Percentiles rank a stretch among this genome's conserved stretches.
phyloP scores from a whole-genome alignment of 1,140 invertebrate species.

The Saxidomus purpurata region DNA sequence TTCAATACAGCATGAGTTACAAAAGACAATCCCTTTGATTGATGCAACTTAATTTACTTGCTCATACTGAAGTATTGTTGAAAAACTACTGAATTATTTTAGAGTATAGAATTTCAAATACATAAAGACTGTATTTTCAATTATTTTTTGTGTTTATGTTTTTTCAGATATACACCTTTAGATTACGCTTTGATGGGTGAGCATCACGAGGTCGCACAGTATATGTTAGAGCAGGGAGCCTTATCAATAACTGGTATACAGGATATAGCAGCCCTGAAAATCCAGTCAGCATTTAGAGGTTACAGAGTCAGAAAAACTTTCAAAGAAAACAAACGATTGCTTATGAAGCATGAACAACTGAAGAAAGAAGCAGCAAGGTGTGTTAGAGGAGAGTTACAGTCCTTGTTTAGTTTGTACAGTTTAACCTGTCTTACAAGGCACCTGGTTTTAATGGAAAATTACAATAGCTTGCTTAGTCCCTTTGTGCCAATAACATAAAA shows the following conservation, averaged over 20 bases:
- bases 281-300: constrained; percentile 85
- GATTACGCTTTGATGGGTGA: constrained; percentile 87
- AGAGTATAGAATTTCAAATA: too few species aligned
- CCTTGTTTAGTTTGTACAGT: too few species aligned
- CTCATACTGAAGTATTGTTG: too few species aligned
- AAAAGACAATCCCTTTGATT: too few species aligned
- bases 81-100: too few species aligned
- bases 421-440: too few species aligned
- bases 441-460: too few species aligned
- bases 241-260: constrained; percentile 86
- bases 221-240: constrained; percentile 86
- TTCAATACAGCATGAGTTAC: too few species aligned
- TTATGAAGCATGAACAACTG: constrained; percentile 86
- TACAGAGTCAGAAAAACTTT: constrained; percentile 85
- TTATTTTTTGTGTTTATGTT: background rate
- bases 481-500: too few species aligned
- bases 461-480: too few species aligned
- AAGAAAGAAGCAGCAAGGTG: constrained; percentile 85
- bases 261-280: constrained; percentile 86
- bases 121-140: too few species aligned
- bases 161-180: constrained; percentile 84
- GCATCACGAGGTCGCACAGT: constrained; percentile 86
- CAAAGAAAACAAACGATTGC: constrained; percentile 84
- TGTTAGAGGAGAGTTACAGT: background rate
- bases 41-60: too few species aligned